Evolutionary conservation across 2,888 invertebrate genomes (phyloP), one percentile per base, ranked within the genome.

Genomic region (Sabatieria punctata): DNA sequence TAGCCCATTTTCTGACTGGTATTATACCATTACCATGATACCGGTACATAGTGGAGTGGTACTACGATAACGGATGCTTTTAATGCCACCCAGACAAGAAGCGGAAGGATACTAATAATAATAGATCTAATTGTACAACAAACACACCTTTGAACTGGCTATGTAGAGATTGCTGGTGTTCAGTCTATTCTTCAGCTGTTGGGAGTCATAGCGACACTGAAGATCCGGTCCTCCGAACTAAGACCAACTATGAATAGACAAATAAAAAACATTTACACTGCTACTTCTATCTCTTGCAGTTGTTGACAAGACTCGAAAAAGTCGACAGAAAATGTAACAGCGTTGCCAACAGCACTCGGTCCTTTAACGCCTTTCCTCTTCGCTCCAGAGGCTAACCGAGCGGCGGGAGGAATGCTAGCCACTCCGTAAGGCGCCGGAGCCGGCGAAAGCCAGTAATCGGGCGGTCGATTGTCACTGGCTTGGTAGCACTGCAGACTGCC

Each of bases 221-320:
- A 93, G 70, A 69, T 93, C 93, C 64, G 85, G 86, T 8, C 93
- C 93, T 11, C 88, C 89, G 62, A 83, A 86, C 66, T 65, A 52
- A 41, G 52, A 33, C 35, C 11, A 43, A 27, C 15, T 15, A 13
- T 24, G 13, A 43, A 46, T 8, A 11, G 6, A 27, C n/a, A 18
- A 18, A 30, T 13, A 6, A 15, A 36, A 48, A 47, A 13, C 19
- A 46, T 19, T 23, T 21, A 30, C 24, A 13, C 38, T 30, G 55
- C 48, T 44, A 64, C 62, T 58, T 93, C 93, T 0, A 91, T 78
- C 59, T 93, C 91, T 53, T 80, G 82, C 77, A 91, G 78, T 11
- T 79, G 76, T 46, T 82, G 80, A 65, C 89, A 89, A 63, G 88
- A 84, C 66, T 95, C 93, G 68, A 95, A 95, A 74, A 91, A 93